Evolutionary conservation across 2,888 invertebrate species (phyloP), one percentile per base, ranked within the genome.

Genomic region (Ctenicera cuprea): DNA sequence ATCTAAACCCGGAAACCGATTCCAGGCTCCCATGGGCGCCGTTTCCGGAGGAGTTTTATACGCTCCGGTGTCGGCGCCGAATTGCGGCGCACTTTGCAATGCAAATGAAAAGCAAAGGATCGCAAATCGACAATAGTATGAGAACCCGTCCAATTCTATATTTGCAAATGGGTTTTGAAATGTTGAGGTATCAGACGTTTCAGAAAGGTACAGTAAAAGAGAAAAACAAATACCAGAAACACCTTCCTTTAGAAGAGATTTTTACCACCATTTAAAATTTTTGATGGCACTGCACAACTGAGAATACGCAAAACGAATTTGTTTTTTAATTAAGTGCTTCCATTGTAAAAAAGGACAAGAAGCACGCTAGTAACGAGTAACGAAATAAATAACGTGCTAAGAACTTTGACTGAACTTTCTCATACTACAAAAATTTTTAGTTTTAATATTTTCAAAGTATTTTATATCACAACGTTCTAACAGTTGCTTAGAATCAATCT

Each of bases 1-100:
- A 86, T 86, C 86, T 86, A 86, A 86, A 86, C 86, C 86, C 83
- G 86, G 86, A 86, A 86, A 86, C 86, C 86, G 86, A 86, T 86
- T 86, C 86, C 83, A 80, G 79, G 79, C 78, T 85, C 86, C 86
- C 85, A 78, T 76, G 86, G 85, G 86, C 84, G 83, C 85, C 83
- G 85, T 86, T 85, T 79, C 83, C 82, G 80, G 83, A 80, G 82
- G 83, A 85, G 84, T 86, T 85, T 86, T 86, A 85, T 84, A 83
- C 83, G 84, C 82, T 83, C 79, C 80, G 83, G 82, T 81, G 84
- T 82, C 82, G 83, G 82, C 80, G 82, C 83, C 84, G 85, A 86
- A 85, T 85, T 85, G 85, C 85, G 85, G 84, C 80, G 80, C 82
- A 82, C 84, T 86, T 86, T 86, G 86, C 86, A 86, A 85, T 86